Conservation (phyloP, 2,888 invertebrate species). For the Smittia sp. region DNA sequence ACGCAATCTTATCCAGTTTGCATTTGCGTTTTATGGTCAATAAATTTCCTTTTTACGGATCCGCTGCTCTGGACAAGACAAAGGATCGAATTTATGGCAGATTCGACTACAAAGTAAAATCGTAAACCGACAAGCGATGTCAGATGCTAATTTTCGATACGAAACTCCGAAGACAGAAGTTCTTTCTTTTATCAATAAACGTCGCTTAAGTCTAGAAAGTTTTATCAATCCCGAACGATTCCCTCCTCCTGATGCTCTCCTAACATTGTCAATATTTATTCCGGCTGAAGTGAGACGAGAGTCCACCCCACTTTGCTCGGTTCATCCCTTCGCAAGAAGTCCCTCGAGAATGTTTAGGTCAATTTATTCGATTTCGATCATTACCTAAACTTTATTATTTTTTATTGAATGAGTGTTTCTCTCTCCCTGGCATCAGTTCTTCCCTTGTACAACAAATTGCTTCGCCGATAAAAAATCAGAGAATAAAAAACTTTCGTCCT, state of each 20-base stretch:
- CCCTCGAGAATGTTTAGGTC: constrained; percentile 42
- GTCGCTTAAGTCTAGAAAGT: constrained; percentile 25
- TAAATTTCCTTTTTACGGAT: constrained; percentile 30
- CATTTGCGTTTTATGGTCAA: constrained; percentile 41
- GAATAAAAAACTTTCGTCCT: constrained; percentile 29
- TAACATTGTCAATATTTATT: constrained; percentile 14
- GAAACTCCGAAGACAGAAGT: background rate
- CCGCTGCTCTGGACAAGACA: constrained; percentile 6
- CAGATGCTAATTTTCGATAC: constrained; percentile 35
- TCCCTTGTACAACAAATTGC: constrained; percentile 35
- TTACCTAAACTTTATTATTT: constrained; percentile 42
- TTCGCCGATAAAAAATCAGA: constrained; percentile 31
- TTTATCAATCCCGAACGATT: constrained; percentile 24
- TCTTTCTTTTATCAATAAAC: constrained; percentile 20
- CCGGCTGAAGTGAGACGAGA: background rate
- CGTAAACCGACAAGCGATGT: constrained; percentile 10
- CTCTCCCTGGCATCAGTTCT: background rate
- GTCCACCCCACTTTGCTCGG: constrained; percentile 23
- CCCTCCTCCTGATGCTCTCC: background rate
- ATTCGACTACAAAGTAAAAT: constrained; percentile 37
- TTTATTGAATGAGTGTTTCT: constrained; percentile 41
- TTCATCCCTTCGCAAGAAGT: constrained; percentile 30
- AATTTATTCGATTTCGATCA: constrained; percentile 41
- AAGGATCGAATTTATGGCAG: constrained; percentile 31
- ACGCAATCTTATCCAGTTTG: constrained; percentile 40